Evolutionary conservation across 2,113 vertebrate genomes (phyloP), one percentile per base, ranked within the genome.

Genomic region (Meleagris gallopavo): DNA sequence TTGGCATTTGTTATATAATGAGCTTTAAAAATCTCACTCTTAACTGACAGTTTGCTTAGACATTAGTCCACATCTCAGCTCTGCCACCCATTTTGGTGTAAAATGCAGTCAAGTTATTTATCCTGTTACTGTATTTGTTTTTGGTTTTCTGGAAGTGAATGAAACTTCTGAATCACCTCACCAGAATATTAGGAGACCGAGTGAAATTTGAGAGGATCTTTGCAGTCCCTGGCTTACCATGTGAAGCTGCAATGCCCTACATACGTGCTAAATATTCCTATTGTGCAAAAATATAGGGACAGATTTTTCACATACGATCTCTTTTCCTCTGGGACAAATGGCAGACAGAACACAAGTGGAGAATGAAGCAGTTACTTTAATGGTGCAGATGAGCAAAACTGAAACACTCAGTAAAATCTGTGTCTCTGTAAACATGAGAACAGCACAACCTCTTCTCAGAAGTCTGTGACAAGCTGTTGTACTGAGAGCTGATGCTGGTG

Each of bases 391-490:
- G 69, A 77, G 5, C 29, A 77, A 55, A 62, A 45, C n/a, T 61
- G 75, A 71, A 83, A 19, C 3, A 69, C 43, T 7, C 13, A 22
- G 48, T 73, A 83, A 96, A 92, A 88, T 61, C 27, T 10, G 25
- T 30, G 3, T 55, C n/a, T 94, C 74, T 77, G 13, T 92, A 83
- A 90, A 76, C 17, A 77, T 57, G 65, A 85, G 40, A 85, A 57
- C 18, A 43, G 61, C 46, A 65, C 57, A 89, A 70, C 36, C 30
- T 34, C 55, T 92, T 90, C 89, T 94, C 55, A 93, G 65, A 94
- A 43, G 45, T 60, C 89, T 86, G 79, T 96, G 91, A 76, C 91
- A 90, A 85, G 57, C 94, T 90, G 36, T 88, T 93, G 9, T 74
- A 94, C 46, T 83, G 74, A 91, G 57, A 81, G 38, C 72, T 88